A percentile compares a stretch with the other conserved stretches of the same genome.
These are phyloP conservation scores for Tenrec ecaudatus DNA, from an alignment of 2,113 vertebrate genomes.

Conservation along the genomic window DNA sequence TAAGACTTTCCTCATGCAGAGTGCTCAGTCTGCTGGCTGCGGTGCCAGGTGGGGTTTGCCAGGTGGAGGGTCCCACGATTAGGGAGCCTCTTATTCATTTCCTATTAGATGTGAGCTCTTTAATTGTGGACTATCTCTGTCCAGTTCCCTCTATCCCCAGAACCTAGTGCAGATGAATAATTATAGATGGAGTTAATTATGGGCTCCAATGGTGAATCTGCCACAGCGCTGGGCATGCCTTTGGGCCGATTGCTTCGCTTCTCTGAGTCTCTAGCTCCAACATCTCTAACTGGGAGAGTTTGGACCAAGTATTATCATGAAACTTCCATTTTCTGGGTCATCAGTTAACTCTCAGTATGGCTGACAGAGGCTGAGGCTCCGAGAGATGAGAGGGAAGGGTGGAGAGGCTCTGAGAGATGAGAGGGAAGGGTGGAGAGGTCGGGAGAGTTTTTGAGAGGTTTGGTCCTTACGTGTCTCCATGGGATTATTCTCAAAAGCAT, in stretches of 20 bases:
- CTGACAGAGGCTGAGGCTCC: neutral
- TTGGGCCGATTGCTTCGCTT: neutral
- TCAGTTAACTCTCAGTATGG: neutral
- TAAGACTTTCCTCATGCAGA: neutral
- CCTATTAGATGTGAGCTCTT: neutral
- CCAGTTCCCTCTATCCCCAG: neutral
- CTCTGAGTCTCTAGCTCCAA: neutral
- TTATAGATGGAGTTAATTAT: neutral
- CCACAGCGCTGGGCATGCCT: neutral
- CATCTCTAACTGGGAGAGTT: neutral
- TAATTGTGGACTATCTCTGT: neutral
- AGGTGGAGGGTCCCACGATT: neutral
- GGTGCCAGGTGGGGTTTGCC: rapidly evolving
- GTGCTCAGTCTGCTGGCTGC: rapidly evolving
- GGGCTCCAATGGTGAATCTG: neutral
- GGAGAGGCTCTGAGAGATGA: neutral
- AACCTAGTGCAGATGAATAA: neutral
- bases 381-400: neutral
- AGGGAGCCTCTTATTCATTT: neutral
- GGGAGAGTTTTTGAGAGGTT: neutral
- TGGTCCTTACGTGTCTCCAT: neutral
- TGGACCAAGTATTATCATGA: neutral
- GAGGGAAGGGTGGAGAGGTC: neutral
- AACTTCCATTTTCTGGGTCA: neutral
- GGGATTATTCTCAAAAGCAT: neutral